Evolutionary conservation across 37 sponge, comb jelly and placozoan species (phyloP).

Genomic region (Geodia barretti): DNA sequence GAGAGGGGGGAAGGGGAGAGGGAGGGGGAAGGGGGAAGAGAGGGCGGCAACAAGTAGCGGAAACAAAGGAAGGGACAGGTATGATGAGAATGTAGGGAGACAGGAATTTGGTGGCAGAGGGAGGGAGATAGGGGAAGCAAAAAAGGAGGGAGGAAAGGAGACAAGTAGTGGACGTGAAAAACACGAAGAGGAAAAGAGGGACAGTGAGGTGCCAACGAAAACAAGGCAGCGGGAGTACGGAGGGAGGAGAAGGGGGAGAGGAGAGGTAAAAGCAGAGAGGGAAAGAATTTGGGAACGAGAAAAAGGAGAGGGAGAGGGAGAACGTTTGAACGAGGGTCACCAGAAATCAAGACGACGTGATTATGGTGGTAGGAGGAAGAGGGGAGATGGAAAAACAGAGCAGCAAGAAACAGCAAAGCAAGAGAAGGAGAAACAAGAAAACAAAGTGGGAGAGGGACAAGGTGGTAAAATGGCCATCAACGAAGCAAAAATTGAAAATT

Average conservation of each 20-base stretch:
- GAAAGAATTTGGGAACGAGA: no score
- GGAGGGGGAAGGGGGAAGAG: background rate
- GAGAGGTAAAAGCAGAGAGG: background rate
- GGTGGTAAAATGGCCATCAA: no score
- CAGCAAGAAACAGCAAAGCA: background rate
- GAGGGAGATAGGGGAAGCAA: background rate
- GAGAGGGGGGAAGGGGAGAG: background rate
- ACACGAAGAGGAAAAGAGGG: no score
- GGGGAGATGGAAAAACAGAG: no score
- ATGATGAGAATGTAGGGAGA: background rate
- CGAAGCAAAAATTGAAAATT: no score
- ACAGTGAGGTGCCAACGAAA: no score
- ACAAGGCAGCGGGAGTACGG: background rate
- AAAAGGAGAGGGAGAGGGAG: background rate
- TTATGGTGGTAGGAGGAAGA: background rate
- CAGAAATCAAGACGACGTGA: background rate
- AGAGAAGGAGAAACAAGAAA: background rate
- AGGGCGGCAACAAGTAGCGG: no score
- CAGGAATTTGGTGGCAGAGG: background rate
- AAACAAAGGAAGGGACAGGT: background rate
- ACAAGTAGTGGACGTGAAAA: no score
- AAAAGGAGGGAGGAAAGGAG: background rate
- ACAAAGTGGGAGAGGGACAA: no score
- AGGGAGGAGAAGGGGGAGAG: background rate
- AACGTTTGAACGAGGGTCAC: background rate